Conservation (phyloP, 2,113 vertebrate species). For the Helogale parvula region DNA sequence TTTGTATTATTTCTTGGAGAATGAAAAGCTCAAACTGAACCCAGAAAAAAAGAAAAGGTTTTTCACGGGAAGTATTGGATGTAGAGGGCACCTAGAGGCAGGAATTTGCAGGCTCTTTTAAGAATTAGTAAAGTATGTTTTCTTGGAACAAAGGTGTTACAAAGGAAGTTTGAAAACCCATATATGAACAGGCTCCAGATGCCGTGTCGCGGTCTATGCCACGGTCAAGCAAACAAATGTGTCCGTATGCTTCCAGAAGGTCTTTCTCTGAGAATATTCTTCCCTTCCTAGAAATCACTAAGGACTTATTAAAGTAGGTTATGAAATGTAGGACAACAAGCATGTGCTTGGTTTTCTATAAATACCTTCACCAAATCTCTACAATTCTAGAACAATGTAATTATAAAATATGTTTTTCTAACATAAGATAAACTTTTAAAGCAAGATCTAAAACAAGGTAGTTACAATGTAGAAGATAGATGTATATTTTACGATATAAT, state of each 20-base stretch:
- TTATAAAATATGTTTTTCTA: not conserved
- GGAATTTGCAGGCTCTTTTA: not conserved
- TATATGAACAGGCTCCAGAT: not conserved
- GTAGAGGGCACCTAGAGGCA: not conserved
- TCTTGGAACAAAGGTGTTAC: not conserved
- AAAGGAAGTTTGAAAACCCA: fast-evolving
- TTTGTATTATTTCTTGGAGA: not conserved
- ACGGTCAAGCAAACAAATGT: not conserved
- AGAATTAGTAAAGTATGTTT: not conserved
- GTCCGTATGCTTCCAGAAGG: not conserved
- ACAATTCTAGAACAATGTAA: not conserved
- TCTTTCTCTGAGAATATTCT: not conserved
- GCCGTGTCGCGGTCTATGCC: not conserved
- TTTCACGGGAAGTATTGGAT: not conserved
- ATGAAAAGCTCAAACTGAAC: not conserved
- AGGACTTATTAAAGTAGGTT: not conserved
- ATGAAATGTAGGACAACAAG: not conserved
- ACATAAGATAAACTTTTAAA: not conserved
- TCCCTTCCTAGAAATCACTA: not conserved
- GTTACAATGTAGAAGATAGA: not conserved
- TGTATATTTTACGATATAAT: not conserved
- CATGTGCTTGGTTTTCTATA: not conserved
- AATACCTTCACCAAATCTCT: not conserved
- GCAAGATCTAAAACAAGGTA: not conserved
- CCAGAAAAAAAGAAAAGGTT: not conserved